These are phyloP conservation scores for Drymodes brunneopygia DNA, from an alignment of 2,113 vertebrate species.

Conservation along the genomic window DNA sequence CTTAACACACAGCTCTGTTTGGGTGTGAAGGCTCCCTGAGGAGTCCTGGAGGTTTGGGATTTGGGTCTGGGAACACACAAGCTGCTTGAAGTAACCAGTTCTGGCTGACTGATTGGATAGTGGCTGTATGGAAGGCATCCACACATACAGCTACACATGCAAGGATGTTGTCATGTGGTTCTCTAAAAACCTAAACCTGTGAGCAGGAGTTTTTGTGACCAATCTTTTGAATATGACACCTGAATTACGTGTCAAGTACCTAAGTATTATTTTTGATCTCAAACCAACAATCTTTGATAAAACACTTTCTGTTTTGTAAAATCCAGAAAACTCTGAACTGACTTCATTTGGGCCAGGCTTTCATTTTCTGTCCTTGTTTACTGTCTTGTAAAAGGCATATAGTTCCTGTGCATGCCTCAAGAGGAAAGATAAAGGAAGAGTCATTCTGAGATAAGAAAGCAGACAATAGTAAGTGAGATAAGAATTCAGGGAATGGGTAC, in stretches of 20 bases:
- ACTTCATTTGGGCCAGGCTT: neutral
- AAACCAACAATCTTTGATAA: neutral
- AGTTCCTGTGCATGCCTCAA: neutral
- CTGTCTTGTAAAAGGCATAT: neutral
- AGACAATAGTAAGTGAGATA: slow-evolving; percentile 36
- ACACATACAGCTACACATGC: neutral
- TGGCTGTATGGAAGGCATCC: neutral
- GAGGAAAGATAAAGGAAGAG: slow-evolving; percentile 17
- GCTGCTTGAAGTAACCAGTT: neutral
- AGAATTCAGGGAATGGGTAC: slow-evolving; percentile 7
- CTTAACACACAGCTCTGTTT: neutral
- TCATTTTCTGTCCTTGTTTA: slow-evolving; percentile 20
- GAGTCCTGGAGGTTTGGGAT: neutral
- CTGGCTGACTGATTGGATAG: neutral
- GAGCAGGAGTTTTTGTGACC: neutral
- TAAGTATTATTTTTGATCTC: neutral
- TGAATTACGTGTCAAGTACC: neutral
- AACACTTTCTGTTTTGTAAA: neutral
- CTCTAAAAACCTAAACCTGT: neutral
- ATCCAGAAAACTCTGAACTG: neutral
- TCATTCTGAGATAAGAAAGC: slow-evolving; percentile 29
- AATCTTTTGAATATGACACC: neutral
- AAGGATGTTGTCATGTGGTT: neutral
- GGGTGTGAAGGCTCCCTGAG: neutral
- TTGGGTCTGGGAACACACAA: neutral